These are phyloP conservation scores for Oncorhynchus mykiss DNA, from an alignment of 2,113 vertebrate species.

Conservation along the genomic window DNA sequence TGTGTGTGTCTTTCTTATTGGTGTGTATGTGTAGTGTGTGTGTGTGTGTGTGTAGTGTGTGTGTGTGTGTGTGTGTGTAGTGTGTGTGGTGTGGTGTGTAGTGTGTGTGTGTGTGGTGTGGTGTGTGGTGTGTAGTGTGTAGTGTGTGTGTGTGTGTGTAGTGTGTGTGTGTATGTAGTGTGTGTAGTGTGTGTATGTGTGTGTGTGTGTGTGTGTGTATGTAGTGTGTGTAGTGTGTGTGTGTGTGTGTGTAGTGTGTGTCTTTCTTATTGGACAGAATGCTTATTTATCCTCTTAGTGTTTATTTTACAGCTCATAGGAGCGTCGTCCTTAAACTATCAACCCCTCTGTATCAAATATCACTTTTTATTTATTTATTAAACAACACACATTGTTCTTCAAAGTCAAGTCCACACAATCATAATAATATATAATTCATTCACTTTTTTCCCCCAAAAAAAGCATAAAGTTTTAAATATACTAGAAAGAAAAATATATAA, in stretches of 20 bases:
- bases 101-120: no score
- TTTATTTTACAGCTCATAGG: conserved; percentile 52
- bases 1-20: conserved; percentile 30
- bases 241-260: no score
- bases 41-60: no score
- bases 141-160: no score
- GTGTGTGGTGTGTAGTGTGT: no score
- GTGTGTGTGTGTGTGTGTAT: no score
- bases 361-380: conserved; percentile 37
- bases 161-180: no score
- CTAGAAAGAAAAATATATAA: conserved; percentile 18
- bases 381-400: conserved; percentile 48
- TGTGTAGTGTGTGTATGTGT: no score
- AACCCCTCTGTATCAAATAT: conserved; percentile 52
- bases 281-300: conserved; percentile 49
- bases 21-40: no score
- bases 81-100: no score
- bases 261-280: conserved; percentile 42
- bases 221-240: background rate
- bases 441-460: conserved; percentile 5
- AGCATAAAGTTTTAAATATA: conserved; percentile 32
- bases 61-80: no score
- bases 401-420: conserved; percentile 28
- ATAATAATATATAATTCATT: conserved; percentile 28
- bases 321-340: conserved; percentile 52